Percentiles rank a stretch among this genome's conserved stretches.
phyloP scores from a whole-genome alignment of 2,113 vertebrate genomes.

The Chaetodon auriga region DNA sequence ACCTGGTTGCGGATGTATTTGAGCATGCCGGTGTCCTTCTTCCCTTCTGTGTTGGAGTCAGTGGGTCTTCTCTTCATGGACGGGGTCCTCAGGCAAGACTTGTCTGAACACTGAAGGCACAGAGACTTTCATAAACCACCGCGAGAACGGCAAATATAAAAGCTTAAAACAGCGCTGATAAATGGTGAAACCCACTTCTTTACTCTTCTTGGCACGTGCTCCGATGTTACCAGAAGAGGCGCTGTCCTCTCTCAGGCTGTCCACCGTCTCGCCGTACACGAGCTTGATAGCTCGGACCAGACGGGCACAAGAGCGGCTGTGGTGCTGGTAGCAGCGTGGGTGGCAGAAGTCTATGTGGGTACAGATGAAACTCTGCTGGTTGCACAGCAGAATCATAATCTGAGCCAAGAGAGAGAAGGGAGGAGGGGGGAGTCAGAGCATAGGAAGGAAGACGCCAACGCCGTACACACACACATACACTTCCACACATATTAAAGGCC shows the following conservation, averaged over 20 bases:
- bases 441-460: background rate
- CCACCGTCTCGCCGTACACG: conserved; percentile 94
- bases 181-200: conserved; percentile 87
- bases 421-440: background rate
- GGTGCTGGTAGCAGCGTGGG: conserved; percentile 97
- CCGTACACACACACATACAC: background rate
- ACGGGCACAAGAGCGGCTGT: conserved; percentile 96
- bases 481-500: conserved; percentile 59
- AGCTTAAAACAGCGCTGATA: background rate
- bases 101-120: conserved; percentile 91
- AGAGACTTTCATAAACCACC: background rate
- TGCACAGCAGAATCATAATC: conserved; percentile 98
- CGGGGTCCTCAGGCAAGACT: conserved; percentile 95
- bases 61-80: conserved; percentile 95
- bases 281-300: conserved; percentile 97
- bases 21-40: conserved; percentile 97
- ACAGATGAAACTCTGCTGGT: conserved; percentile 99
- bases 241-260: conserved; percentile 90
- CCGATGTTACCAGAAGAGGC: conserved; percentile 72
- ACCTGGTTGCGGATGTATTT: conserved; percentile 99
- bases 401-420: conserved; percentile 70
- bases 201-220: conserved; percentile 91
- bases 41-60: conserved; percentile 92
- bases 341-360: conserved; percentile 97
- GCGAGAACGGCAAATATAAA: background rate